Evolutionary conservation across 1,140 invertebrate species (phyloP).

Genomic region (Diorhabda carinulata): DNA sequence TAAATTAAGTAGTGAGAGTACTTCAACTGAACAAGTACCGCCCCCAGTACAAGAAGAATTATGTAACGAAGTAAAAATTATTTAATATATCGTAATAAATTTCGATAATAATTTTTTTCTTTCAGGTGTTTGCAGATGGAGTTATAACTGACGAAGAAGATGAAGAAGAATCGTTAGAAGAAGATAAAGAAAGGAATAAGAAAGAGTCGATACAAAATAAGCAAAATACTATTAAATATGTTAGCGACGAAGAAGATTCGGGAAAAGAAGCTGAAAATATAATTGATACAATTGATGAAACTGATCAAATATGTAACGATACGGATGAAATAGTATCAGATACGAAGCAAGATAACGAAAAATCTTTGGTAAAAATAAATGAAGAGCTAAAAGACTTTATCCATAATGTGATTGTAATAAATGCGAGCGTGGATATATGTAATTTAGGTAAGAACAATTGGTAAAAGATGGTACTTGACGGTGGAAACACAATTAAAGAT

Average conservation of each 20-base stretch:
- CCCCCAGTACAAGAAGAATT: slow-evolving; percentile 41
- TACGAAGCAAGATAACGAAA: background rate
- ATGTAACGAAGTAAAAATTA: slow-evolving; percentile 48
- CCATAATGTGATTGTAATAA: slow-evolving; percentile 62
- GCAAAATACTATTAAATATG: slow-evolving; percentile 48
- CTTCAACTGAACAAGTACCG: slow-evolving; percentile 45
- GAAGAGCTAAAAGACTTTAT: slow-evolving; percentile 39
- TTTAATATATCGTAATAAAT: background rate
- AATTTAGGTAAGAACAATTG: slow-evolving; percentile 43
- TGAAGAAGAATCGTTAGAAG: slow-evolving; percentile 51
- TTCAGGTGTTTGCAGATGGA: slow-evolving; percentile 57
- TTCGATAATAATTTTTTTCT: background rate
- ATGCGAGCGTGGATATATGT: slow-evolving; percentile 61
- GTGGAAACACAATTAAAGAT: too few species aligned
- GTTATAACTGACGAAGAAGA: slow-evolving; percentile 52
- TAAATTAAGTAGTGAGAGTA: slow-evolving; percentile 56
- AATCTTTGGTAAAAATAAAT: slow-evolving; percentile 4
- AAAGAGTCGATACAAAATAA: slow-evolving; percentile 46
- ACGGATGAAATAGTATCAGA: background rate
- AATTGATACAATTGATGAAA: too few species aligned
- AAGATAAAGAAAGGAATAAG: slow-evolving; percentile 46
- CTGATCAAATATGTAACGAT: too few species aligned
- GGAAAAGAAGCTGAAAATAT: slow-evolving; percentile 23
- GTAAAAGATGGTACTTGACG: too few species aligned
- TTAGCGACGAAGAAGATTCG: slow-evolving; percentile 50